These are phyloP conservation scores for Apostichopus japonicus DNA, from an alignment of 35 echinoderm and acorn worm species.

Conservation along the genomic window DNA sequence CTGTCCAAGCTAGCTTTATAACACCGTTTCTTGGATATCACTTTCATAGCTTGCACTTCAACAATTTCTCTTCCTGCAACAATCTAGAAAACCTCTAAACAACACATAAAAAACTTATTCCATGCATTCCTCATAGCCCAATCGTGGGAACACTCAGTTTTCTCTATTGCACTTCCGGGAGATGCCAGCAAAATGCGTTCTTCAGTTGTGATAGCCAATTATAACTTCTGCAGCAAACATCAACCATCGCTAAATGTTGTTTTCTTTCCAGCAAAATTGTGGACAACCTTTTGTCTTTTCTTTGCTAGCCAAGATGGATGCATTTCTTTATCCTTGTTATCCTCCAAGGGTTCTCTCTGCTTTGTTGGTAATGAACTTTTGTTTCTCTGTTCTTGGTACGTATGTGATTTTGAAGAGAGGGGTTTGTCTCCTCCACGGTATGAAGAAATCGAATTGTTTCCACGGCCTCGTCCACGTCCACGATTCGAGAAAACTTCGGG, in stretches of 20 bases:
- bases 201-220: not conserved
- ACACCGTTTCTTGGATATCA: too few relatives aligned
- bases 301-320: constrained; percentile 7
- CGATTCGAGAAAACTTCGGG: not conserved
- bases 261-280: not conserved
- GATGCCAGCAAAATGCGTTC: not conserved
- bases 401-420: not conserved
- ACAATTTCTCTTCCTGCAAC: too few relatives aligned
- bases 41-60: too few relatives aligned
- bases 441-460: not conserved
- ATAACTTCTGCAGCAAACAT: not conserved
- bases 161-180: too few relatives aligned
- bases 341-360: not conserved
- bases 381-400: not conserved
- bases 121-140: too few relatives aligned
- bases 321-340: not conserved
- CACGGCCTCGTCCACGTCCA: not conserved
- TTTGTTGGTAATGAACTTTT: not conserved
- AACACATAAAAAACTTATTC: too few relatives aligned
- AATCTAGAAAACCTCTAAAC: too few relatives aligned
- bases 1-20: too few relatives aligned
- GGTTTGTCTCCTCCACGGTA: not conserved
- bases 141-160: too few relatives aligned
- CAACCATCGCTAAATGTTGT: constrained; percentile 12
- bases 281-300: not conserved